Base-by-base conservation (phyloP, 2,113 vertebrate genomes). In the Strix uralensis region DNA sequence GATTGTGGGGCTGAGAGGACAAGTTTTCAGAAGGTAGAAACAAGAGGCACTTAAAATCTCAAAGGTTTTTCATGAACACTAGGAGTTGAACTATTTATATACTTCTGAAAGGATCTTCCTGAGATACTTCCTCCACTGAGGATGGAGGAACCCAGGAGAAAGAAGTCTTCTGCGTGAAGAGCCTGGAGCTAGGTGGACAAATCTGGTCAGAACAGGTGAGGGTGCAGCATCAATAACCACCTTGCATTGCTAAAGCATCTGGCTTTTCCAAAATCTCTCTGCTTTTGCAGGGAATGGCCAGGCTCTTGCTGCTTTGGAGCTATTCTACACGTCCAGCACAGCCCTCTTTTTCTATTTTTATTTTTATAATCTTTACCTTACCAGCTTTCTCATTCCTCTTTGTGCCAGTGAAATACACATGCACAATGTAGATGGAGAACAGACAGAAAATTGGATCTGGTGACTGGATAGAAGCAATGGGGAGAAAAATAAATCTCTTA, bases 41-140 rank as follows among this genome's bases (percentile, higher is more conserved):
- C 49, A 65, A 83, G 82, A 97, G 95, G 96, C 94, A 97, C 93
- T 96, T 96, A 18, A 75, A 16, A 92, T 85, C 66, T 40, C 15
- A 0, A 38, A 54, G 40, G 22, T 62, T 88, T 77, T 80, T 66
- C 32, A 21, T 4, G n/a, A 93, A 40, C 36, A 34, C 34, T 9
- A 17, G 30, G 79, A 49, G 27, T 57, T 84, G 19, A 86, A 75
- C 61, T 72, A 8, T 79, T 71, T 7, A 38, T 5, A 26, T 18
- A 15, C 36, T 58, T 88, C 7, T 22, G 34, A 5, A 89, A 65
- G 47, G 3, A 12, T 25, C 47, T 47, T 54, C 86, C 80, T 26
- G 59, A 81, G 88, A 40, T 9, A 27, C 15, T 32, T 52, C 62
- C 75, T 74, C 32, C 75, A 2, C n/a, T 14, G 49, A 7, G 11